Base-by-base conservation (phyloP, 2,797 vertebrate species). In the Ctenosaura bakeri region DNA sequence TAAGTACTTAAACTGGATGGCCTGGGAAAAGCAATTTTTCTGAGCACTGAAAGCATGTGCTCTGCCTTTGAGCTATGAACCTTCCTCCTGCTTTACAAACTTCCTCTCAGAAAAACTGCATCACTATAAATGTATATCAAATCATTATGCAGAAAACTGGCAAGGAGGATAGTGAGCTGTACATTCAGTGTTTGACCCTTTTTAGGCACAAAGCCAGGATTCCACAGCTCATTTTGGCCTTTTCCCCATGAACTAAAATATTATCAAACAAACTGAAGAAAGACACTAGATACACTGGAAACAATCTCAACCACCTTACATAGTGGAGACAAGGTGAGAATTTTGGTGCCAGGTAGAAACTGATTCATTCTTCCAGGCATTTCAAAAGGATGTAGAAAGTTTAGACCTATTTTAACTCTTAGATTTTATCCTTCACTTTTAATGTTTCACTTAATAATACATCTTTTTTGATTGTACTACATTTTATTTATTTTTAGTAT, bases 81-180 rank as follows among this genome's bases (percentile, higher is more conserved):
- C 32, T 16, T 32, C 20, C 50, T 18, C 26, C 18, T 32, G 24
- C 29, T 50, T 26, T 74, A 42, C n/a, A 29, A n/a, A 78, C 46
- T 87, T 42, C 8, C 29, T 94, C 89, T 91, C 88, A 92, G 91
- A 35, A 92, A 94, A 96, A 92, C 93, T 90, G 94, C 91, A 94
- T 94, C 87, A 93, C 91, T 71, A 94, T 87, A 95, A 90, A 94
- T 91, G 77, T 92, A 92, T 91, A 92, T 95, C 92, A 95, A 94
- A 94, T 94, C 90, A 93, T 91, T 91, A 91, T 93, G 54, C 88
- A 88, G 86, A 88, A 77, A 35, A 46, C 1, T 20, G 81, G 90
- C 83, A 93, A 92, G 92, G 78, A 79, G 88, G 91, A 89, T 88
- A 88, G 87, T 88, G 92, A 76, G 10, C 38, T 86, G 6, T 59